Evolutionary conservation across 2,888 invertebrate genomes (phyloP).

Genomic region (Eupithecia insigniata): DNA sequence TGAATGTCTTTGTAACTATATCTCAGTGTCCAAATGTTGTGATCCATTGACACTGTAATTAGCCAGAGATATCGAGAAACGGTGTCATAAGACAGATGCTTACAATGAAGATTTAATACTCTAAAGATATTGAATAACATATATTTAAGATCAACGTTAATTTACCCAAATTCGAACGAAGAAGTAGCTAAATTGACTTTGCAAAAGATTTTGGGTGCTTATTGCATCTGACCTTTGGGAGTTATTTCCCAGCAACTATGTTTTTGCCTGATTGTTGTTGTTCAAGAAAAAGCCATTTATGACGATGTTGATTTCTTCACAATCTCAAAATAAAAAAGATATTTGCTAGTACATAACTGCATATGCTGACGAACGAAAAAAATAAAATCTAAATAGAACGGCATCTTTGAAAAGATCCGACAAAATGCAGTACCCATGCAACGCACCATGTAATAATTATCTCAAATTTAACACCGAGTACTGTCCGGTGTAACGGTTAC

Average conservation of each 20-base stretch:
- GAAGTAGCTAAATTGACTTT: not conserved
- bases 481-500: too few relatives aligned
- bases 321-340: not conserved
- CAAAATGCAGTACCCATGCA: too few relatives aligned
- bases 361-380: too few relatives aligned
- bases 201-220: not conserved
- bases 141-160: not conserved
- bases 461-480: too few relatives aligned
- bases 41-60: slow-evolving; percentile 49
- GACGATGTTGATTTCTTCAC: not conserved
- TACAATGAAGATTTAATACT: slow-evolving; percentile 29
- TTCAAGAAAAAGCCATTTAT: not conserved
- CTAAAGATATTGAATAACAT: not conserved
- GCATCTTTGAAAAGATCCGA: too few relatives aligned
- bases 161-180: not conserved
- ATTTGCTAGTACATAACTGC: too few relatives aligned
- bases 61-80: slow-evolving; percentile 42
- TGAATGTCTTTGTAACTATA: slow-evolving; percentile 56
- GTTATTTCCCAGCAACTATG: not conserved
- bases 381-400: too few relatives aligned
- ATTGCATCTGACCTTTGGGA: too few relatives aligned
- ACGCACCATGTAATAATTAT: too few relatives aligned
- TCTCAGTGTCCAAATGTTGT: slow-evolving; percentile 58
- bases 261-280: not conserved
- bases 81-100: slow-evolving; percentile 49